A percentile compares a stretch with the other conserved stretches of the same genome.
phyloP scores from a whole-genome alignment of 2,113 vertebrate genomes.

The Urocolius indicus region DNA sequence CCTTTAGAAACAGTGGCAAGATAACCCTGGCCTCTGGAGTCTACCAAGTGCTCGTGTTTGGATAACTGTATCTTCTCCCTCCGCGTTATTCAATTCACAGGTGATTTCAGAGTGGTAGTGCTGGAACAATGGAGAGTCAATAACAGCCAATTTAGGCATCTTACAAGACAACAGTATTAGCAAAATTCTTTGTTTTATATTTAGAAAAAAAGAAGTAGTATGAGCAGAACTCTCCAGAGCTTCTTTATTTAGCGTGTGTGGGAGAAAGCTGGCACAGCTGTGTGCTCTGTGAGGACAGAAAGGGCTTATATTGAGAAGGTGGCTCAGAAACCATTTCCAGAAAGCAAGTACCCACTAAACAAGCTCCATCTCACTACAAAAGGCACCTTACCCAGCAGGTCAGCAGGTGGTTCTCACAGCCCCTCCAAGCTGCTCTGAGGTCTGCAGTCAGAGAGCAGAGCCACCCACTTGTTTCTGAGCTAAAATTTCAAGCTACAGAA shows the following conservation, averaged over 20 bases:
- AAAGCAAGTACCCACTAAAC: not conserved
- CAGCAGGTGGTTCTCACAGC: not conserved
- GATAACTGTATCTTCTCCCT: not conserved
- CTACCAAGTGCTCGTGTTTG: not conserved
- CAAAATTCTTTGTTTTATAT: not conserved
- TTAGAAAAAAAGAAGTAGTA: not conserved
- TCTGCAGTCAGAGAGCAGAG: not conserved
- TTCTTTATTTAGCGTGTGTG: slow-evolving; percentile 18
- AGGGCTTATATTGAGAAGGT: not conserved
- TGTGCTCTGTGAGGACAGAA: slow-evolving; percentile 3
- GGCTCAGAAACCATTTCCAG: not conserved
- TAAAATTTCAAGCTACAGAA: not conserved
- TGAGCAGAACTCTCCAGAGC: not conserved
- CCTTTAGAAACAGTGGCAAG: not conserved
- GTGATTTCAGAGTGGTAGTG: not conserved
- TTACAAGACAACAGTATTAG: not conserved
- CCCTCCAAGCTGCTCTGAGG: not conserved
- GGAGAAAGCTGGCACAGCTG: not conserved
- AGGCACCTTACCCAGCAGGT: not conserved
- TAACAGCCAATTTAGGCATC: not conserved
- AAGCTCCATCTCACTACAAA: not conserved
- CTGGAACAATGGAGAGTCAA: not conserved
- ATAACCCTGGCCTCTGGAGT: not conserved
- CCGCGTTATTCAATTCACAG: not conserved
- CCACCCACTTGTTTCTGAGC: not conserved